Evolutionary conservation across 2,888 invertebrate species (phyloP), one percentile per base, ranked within the genome.

Genomic region (Synergus itoensis): DNA sequence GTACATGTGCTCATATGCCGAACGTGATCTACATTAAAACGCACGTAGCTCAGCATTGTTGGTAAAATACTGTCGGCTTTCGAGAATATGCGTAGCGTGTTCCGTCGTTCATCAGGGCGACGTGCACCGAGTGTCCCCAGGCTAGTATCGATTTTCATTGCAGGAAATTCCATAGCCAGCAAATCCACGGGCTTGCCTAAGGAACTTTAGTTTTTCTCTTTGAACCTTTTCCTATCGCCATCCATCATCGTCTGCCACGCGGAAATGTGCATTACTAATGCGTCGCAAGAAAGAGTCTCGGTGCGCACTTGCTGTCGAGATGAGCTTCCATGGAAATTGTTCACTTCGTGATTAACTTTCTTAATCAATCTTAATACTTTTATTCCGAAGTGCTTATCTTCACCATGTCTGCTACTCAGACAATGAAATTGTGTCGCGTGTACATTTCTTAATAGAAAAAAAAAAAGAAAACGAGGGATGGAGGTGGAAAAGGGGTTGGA

Each of bases 1-100:
- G 45, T 69, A 60, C 12, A 64, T 73, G 73, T 73, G 73, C 73
- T 73, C 73, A 73, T 73, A 73, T n/a, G 73, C 48, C 16, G 78
- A 73, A 80, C 80, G 80, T 82, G 82, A 82, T 78, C 80, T 57
- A 79, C 81, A 82, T 82, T 76, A 77, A 77, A 79, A 82, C 80
- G n/a, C 48, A 36, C 28, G 48, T 48, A 67, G 36, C 57, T 40
- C 18, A 53, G 62, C 53, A 65, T 76, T 79, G 76, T 76, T 63
- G 79, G 76, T 45, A 69, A 78, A 78, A 78, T 78, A 76, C 65
- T 81, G 77, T 43, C 63, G 28, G 64, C 28, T 41, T 57, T 79
- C 73, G 64, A 73, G 73, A 78, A 75, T 79, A 81, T 78, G 76
- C 81, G 81, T 76, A 41, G 45, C 81, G 57, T 76, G 79, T 80